Evolutionary conservation across 2,797 vertebrate genomes (phyloP).

Genomic region (Sardinella longiceps): DNA sequence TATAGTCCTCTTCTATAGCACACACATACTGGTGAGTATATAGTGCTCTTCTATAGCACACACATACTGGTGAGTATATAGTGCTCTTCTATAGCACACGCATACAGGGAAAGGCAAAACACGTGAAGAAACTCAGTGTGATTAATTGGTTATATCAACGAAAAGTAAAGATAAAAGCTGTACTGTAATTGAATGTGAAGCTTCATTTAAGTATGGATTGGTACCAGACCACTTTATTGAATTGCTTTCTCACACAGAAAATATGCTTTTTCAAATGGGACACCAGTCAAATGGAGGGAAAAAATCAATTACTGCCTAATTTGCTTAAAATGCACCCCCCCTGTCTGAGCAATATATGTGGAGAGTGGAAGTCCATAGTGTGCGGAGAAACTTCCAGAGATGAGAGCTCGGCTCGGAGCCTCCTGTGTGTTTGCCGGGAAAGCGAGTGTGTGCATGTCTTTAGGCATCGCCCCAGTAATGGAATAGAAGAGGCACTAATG

Average conservation of each 20-base stretch:
- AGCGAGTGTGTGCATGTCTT: slow-evolving; percentile 50
- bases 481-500: slow-evolving; percentile 77
- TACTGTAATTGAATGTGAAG: slow-evolving; percentile 78
- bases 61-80: too few species aligned
- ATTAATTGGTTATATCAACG: slow-evolving; percentile 74
- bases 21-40: too few species aligned
- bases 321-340: slow-evolving; percentile 62
- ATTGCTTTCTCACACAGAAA: slow-evolving; percentile 71
- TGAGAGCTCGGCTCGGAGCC: neutral
- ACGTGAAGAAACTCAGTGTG: slow-evolving; percentile 66
- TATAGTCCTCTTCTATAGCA: too few species aligned
- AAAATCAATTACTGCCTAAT: slow-evolving; percentile 64
- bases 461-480: slow-evolving; percentile 65
- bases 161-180: slow-evolving; percentile 74
- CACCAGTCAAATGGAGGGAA: slow-evolving; percentile 62
- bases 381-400: neutral
- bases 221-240: slow-evolving; percentile 74
- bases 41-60: too few species aligned
- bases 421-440: slow-evolving; percentile 9
- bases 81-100: neutral
- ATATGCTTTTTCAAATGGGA: slow-evolving; percentile 70
- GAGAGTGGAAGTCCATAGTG: slow-evolving; percentile 47
- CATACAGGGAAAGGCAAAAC: slow-evolving; percentile 33
- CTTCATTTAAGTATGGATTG: slow-evolving; percentile 78
- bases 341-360: slow-evolving; percentile 43